Evolutionary conservation across 2,797 vertebrate species (phyloP).

Genomic region (Parambassis ranga): DNA sequence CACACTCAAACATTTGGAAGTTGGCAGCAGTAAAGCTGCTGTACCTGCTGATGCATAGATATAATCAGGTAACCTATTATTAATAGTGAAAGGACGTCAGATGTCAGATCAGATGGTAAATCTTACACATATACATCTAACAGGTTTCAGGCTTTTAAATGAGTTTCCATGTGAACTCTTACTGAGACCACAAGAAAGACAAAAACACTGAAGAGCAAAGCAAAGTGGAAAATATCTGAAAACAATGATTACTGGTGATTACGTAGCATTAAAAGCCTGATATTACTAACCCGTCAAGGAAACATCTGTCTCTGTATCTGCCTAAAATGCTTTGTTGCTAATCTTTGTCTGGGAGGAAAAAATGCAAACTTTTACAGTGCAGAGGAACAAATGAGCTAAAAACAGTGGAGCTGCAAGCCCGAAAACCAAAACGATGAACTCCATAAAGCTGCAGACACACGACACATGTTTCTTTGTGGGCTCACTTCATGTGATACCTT

Average conservation of each 20-base stretch:
- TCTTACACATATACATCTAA: not conserved
- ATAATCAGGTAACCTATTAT: no score
- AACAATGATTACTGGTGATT: not conserved
- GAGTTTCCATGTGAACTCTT: constrained; percentile 27
- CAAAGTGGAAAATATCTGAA: constrained; percentile 2
- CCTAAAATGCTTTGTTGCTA: not conserved
- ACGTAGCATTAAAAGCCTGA: not conserved
- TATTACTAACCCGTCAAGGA: not conserved
- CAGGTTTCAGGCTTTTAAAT: constrained; percentile 1
- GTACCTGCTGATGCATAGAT: no score
- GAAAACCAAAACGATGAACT: not conserved
- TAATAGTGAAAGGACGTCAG: not conserved
- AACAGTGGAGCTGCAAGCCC: not conserved
- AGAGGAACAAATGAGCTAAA: not conserved
- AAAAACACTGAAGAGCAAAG: not conserved
- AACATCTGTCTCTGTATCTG: constrained; percentile 5
- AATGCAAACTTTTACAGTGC: no score
- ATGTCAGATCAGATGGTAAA: not conserved
- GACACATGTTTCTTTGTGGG: not conserved
- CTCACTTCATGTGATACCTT: not conserved
- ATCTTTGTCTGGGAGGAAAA: not conserved
- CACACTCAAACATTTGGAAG: not conserved
- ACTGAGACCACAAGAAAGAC: constrained; percentile 7
- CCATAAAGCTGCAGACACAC: not conserved
- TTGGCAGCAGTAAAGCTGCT: no score